Base-by-base conservation (phyloP, 2,797 vertebrate genomes). In the Muraenolepis orangiensis region DNA sequence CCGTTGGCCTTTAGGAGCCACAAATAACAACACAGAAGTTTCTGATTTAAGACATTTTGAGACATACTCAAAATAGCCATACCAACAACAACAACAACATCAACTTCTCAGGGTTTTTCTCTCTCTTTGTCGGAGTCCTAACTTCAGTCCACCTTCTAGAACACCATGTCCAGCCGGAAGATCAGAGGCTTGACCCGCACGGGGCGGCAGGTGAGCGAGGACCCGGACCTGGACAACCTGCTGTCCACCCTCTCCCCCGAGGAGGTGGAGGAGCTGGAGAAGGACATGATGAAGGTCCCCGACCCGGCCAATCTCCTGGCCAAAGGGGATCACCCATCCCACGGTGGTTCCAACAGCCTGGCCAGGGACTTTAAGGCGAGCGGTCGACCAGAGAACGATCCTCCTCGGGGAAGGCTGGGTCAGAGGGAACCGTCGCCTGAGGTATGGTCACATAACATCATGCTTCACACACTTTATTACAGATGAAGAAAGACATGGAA, bases 161-260 rank as follows among this genome's bases (percentile, higher is more conserved):
- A 71, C 36, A 74, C 86, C 86, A 98, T 98, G 96, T 97, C 97
- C 80, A 94, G 94, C 82, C 88, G 90, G 85, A 95, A 93, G 78
- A 81, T 93, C 74, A 90, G 85, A 74, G 92, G 91, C 61, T 94
- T 98, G 81, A 98, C 97, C 81, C 93, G 95, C 74, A 97, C 94
- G 1, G 94, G 96, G 72, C 94, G 97, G 66, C 97, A 98, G 93
- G 98, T 99, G 85, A 99, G 98, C 12, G 98, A 99, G 82, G 98
- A 99, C 87, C 97, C 96, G 0, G 98, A 99, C 82, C 95, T 99
- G 46, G 98, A 99, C 89, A 97, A 89, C 78, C 91, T 99, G 87
- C 88, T 99, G 89, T 97, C 96, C 69, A 97, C 96, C 42, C 93
- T 99, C 74, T 98, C 97, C 57, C 96, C 97, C 0, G 98, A 99